Conservation (phyloP, 2,113 vertebrate genomes). For the Misgurnus anguillicaudatus region DNA sequence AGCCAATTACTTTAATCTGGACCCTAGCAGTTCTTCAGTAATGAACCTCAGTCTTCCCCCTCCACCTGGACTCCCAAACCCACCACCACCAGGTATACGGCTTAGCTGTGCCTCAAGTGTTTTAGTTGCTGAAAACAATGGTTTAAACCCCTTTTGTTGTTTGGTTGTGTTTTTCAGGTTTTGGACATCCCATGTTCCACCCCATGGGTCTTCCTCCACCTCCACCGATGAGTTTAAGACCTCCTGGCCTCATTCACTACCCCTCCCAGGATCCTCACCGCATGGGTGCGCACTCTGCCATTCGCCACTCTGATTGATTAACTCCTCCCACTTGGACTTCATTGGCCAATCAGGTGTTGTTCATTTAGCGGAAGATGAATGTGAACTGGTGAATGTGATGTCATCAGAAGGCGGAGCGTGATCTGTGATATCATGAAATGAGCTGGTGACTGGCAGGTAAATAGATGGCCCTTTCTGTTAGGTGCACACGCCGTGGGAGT, state of each 20-base stretch:
- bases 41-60: conserved; percentile 90
- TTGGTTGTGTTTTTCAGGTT: conserved; percentile 73
- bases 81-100: conserved; percentile 85
- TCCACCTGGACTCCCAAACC: conserved; percentile 86
- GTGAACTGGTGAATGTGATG: background rate
- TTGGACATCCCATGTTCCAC: conserved; percentile 82
- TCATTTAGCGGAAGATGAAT: conserved; percentile 3
- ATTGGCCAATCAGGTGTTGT: conserved; percentile 11
- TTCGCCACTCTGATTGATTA: conserved; percentile 80
- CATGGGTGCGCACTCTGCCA: conserved; percentile 90
- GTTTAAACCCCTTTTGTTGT: background rate
- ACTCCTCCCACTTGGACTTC: conserved; percentile 27
- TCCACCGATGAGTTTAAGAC: conserved; percentile 89
- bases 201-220: conserved; percentile 86
- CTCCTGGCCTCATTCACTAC: conserved; percentile 93
- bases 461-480: background rate
- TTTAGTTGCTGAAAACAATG: no score
- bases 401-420: conserved; percentile 1
- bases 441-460: background rate
- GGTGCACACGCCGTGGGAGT: background rate
- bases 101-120: background rate
- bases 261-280: conserved; percentile 95
- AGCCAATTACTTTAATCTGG: conserved; percentile 94
- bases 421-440: background rate
- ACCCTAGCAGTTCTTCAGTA: conserved; percentile 83